Evolutionary conservation across 2,797 vertebrate genomes (phyloP).

Genomic region (Pseudomugil tenellus): DNA sequence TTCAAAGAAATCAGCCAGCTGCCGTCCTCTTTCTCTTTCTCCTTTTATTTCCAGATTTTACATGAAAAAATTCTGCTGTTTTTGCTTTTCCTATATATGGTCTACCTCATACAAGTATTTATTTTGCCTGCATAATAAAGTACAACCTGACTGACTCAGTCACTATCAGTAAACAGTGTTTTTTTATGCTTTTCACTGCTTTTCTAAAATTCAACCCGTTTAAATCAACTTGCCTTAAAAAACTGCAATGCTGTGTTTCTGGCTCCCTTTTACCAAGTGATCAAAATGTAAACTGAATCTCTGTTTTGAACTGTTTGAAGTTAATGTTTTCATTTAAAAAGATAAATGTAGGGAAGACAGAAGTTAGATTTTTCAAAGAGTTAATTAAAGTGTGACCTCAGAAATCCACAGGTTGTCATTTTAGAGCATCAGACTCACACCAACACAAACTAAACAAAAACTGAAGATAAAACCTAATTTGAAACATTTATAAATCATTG

Average conservation of each 20-base stretch:
- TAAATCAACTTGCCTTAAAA: no score
- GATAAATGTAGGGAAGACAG: background rate
- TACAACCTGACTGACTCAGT: no score
- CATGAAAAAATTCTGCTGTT: no score
- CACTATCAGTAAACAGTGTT: no score
- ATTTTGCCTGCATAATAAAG: no score
- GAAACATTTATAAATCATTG: background rate
- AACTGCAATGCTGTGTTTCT: no score
- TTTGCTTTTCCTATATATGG: slow-evolving; percentile 19
- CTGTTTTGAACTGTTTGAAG: background rate
- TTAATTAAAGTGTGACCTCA: background rate
- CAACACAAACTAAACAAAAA: background rate
- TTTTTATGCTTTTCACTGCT: no score
- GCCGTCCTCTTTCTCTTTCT: slow-evolving; percentile 30
- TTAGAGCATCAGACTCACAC: background rate
- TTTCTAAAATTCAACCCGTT: no score
- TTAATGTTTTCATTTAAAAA: background rate
- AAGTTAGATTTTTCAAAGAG: background rate
- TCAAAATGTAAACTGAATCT: background rate
- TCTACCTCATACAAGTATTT: no score
- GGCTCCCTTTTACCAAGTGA: no score
- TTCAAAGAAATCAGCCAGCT: slow-evolving; percentile 57
- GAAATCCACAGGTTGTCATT: background rate
- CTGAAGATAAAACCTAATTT: background rate
- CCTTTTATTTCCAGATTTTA: slow-evolving; percentile 27